These are phyloP conservation scores for Styela plicata DNA, from an alignment of 23 tunicate species.

Conservation along the genomic window DNA sequence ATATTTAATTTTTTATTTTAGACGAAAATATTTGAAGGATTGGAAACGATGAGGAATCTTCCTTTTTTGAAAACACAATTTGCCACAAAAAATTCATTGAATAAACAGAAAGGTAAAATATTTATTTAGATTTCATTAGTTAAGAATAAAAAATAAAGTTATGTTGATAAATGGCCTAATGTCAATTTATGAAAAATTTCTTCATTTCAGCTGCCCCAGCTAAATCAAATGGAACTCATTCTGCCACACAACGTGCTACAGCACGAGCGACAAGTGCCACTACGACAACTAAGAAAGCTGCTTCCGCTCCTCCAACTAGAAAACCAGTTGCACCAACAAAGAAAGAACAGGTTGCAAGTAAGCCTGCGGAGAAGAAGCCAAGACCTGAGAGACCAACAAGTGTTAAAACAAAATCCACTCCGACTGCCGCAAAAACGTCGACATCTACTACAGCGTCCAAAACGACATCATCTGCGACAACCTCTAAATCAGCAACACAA, in stretches of 20 bases:
- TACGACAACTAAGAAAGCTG: neutral
- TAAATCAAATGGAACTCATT: neutral
- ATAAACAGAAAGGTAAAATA: neutral
- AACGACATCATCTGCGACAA: neutral
- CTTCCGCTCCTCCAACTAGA: neutral
- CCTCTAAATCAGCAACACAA: neutral
- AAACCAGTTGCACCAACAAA: neutral
- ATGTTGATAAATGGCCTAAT: no score
- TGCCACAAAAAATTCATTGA: slow-evolving; percentile 32
- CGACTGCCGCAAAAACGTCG: neutral
- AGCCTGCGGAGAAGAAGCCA: neutral
- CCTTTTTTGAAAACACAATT: slow-evolving; percentile 36
- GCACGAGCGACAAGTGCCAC: slow-evolving; percentile 4
- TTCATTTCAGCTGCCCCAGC: neutral
- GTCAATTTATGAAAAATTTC: no score
- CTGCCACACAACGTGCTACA: neutral
- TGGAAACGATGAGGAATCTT: slow-evolving; percentile 43
- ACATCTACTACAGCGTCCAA: neutral
- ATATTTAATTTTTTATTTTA: slow-evolving; percentile 14
- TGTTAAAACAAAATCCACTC: neutral
- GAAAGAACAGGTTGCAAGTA: neutral
- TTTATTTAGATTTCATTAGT: no score
- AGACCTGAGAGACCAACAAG: neutral
- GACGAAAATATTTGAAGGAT: slow-evolving; percentile 63
- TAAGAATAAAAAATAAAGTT: no score